Base-by-base conservation (phyloP, 2,888 invertebrate species). In the Schizaphis graminum region DNA sequence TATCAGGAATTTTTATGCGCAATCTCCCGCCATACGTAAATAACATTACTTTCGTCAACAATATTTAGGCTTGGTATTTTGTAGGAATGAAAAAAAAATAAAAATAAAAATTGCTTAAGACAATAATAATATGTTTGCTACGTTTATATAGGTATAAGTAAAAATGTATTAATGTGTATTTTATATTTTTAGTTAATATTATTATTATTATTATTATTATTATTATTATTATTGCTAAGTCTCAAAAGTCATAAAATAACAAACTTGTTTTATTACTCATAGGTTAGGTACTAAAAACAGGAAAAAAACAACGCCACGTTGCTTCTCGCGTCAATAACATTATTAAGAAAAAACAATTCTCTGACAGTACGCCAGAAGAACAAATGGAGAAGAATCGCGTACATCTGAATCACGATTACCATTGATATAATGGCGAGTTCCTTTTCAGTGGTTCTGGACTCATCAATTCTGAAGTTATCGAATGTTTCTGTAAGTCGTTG, bases 371-470 rank as follows among this genome's bases (percentile, higher is more conserved):
- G 90, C 28, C 91, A 61, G 67, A 67, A 87, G 26, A 93, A 61
- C 56, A 57, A 93, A 56, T 91, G 61, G 86, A 91, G 49, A 94
- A 91, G 56, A 91, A 67, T 90, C 57, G 84, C 13, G 89, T 57
- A 47, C 84, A 26, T 85, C 35, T 35, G 85, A 67, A 67, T 49
- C 35, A 28, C 87, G 47, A n/a, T 91, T 94, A 94, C 94, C 94
- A 94, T 91, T 94, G 28, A 41, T 94, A 86, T 24, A 94, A 86
- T 49, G 94, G 94, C 44, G 94, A 61, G n/a, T 91, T 94, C 87
- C 94, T 94, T 86, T 91, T 91, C 53, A 41, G 3, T 41, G 94
- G 94, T 86, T 91, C 94, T 28, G 94, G 94, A 24, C 94, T 94
- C 13, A 94, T 94, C 35, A 94, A 28, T 61, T 94, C 94, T 28